Evolutionary conservation across 2,888 invertebrate genomes (phyloP), one percentile per base, ranked within the genome.

Genomic region (Shargacucullia verbasci): DNA sequence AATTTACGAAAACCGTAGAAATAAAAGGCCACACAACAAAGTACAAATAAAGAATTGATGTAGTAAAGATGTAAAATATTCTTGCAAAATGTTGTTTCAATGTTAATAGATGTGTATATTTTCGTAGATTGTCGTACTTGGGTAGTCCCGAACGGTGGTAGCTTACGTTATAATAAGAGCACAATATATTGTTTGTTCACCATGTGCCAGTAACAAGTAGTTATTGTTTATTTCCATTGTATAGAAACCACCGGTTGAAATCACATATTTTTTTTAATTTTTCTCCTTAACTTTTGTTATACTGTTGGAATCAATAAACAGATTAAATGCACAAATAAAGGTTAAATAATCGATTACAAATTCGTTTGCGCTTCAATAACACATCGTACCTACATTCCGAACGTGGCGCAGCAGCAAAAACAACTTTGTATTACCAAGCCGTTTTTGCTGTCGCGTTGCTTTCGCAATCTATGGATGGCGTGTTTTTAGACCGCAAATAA

Each of bases 31-130:
- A 72, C 67, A 72, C 59, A 37, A 72, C 58, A 67, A 15, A 76
- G 77, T 76, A 76, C 77, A 74, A 74, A 74, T 64, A 74, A 58
- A 53, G 74, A 74, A 74, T 74, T 74, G 74, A 74, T 58, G 47
- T 73, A 73, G 70, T 59, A 31, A 66, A 66, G 62, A 63, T 47
- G 34, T 47, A 33, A 52, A 43, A 62, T 73, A 73, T 73, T 52
- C 59, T 63, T 60, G 57, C 62, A 59, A 62, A 59, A 62, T 70
- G 56, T 63, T 54, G 48, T 76, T 67, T 68, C 70, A 52, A 73
- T 59, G 65, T 68, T 76, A 58, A 63, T 76, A 70, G 46, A 73
- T 64, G 59, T 64, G 59, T 74, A 77, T 74, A 56, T 74, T 70
- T 62, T 48, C 68, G 71, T 74, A 60, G 58, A 62, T 57, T 60